A percentile compares a stretch with the other conserved stretches of the same genome.
These are phyloP conservation scores for Gasterosteus nipponicus DNA, from an alignment of 2,113 vertebrate species.

Conservation along the genomic window DNA sequence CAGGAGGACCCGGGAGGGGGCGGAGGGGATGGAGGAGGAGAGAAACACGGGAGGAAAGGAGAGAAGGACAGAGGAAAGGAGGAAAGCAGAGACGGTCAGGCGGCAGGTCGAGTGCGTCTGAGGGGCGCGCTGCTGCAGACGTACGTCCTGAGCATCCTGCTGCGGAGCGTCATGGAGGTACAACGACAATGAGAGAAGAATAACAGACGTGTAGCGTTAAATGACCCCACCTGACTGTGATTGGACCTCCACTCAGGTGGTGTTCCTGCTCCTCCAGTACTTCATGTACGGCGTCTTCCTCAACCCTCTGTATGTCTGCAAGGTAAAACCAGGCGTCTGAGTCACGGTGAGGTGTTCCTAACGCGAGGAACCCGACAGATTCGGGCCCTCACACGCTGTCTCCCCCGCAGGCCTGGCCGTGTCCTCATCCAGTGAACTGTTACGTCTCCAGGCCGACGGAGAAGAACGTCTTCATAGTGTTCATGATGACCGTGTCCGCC, in stretches of 20 bases:
- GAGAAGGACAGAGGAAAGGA: conserved; percentile 78
- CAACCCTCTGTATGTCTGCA: conserved; percentile 88
- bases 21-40: conserved; percentile 73
- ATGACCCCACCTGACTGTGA: not conserved
- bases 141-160: conserved; percentile 91
- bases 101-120: conserved; percentile 74
- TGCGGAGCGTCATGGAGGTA: conserved; percentile 90
- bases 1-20: conserved; percentile 71
- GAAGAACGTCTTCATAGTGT: conserved; percentile 98
- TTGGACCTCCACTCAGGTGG: conserved; percentile 72
- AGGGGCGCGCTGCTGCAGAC: conserved; percentile 90
- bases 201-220: too few species aligned
- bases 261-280: conserved; percentile 94
- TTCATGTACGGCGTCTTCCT: conserved; percentile 92
- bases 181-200: too few species aligned
- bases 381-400: rapidly evolving
- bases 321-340: conserved; percentile 42
- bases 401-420: conserved; percentile 82
- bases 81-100: conserved; percentile 12
- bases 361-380: not conserved
- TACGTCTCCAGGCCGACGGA: conserved; percentile 95
- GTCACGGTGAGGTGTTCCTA: rapidly evolving
- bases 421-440: conserved; percentile 94
- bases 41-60: conserved; percentile 59
- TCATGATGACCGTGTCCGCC: conserved; percentile 91